Base-by-base conservation (phyloP, 2,797 vertebrate genomes). In the Hemitrygon akajei region DNA sequence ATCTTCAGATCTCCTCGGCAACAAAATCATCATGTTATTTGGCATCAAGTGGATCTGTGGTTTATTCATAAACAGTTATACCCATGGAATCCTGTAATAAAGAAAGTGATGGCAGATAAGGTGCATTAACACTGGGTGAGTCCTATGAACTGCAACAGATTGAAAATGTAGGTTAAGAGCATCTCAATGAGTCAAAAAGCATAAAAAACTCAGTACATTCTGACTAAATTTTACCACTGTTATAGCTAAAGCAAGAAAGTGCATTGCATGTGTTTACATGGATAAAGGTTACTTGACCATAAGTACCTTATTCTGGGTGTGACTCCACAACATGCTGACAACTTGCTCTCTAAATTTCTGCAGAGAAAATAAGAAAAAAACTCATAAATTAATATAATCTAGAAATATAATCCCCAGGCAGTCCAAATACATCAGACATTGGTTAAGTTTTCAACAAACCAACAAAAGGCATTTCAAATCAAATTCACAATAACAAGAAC, bases 281-380 rank as follows among this genome's bases (percentile, higher is more conserved):
- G 58, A 63, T 27, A 9, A n/a, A 34, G 37, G 22, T 93, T 75
- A 91, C 37, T n/a, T 71, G 93, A 47, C 1, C 47, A 47, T 47
- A 2, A 47, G 47, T 95, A 98, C 98, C 97, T 98, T 95, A 94
- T 95, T 98, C 82, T 97, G 95, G 80, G 98, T 96, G 20, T 98
- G 97, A 93, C 81, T 97, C 99, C 99, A 99, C 30, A 99, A 97
- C 86, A 98, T 96, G 95, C 96, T 97, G 95, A 98, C 95, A 94
- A 97, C 97, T 95, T 99, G 97, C 91, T 96, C 96, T 96, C 97
- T 98, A 94, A 99, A 97, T 96, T 97, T 98, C 99, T 99, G 95
- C 1, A 95, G 95, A 93, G 58, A 0, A 95, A 69, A 95, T 94
- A 95, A 37, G n/a, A 94, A 66, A 58, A 94, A 71, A 94, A 69